Evolutionary conservation across 2,888 invertebrate species (phyloP), one percentile per base, ranked within the genome.

Genomic region (Orchesellides sinensis): DNA sequence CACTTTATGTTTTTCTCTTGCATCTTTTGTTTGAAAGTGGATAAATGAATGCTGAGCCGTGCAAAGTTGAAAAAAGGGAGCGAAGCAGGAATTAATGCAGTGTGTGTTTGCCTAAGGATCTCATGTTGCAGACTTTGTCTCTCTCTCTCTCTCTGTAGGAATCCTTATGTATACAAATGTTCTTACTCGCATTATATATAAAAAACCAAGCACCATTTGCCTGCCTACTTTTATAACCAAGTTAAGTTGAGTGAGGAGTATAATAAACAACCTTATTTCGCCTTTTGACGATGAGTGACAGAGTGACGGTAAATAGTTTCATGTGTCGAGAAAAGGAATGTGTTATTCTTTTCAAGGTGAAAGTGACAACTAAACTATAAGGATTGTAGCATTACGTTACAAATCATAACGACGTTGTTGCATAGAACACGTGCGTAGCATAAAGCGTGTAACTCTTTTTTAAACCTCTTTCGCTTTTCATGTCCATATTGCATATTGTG

Each of bases 241-340:
- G 25, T 54, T 21, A 49, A 6, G 49, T n/a, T n/a, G n/a, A n/a
- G 19, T 54, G 35, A 40, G 25, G 29, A 23, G 35, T 25, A 40
- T 59, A 6, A 59, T 72, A 72, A 72, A 70, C 56, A 72, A 56
- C 12, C 72, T 56, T 72, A 56, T 54, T 69, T 69, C 35, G 0
- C 27, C 19, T n/a, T 17, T 61, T 65, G 74, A 65, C 65, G 65
- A 74, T 74, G 74, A 74, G 52, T 74, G 74, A 74, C 74, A 65
- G 74, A 74, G 52, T 52, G 74, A 74, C 74, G 74, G 65, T 74
- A 74, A 56, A 73, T 74, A 74, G 74, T 74, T 74, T 74, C 54
- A 74, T 47, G 73, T 73, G 70, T 63, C 63, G 73, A 47, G 40
- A 65, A 74, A 63, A 52, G 35, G 65, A 63, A 74, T 74, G 74